Evolutionary conservation across 2,797 vertebrate genomes (phyloP), one percentile per base, ranked within the genome.

Genomic region (Lithobates sylvaticus): DNA sequence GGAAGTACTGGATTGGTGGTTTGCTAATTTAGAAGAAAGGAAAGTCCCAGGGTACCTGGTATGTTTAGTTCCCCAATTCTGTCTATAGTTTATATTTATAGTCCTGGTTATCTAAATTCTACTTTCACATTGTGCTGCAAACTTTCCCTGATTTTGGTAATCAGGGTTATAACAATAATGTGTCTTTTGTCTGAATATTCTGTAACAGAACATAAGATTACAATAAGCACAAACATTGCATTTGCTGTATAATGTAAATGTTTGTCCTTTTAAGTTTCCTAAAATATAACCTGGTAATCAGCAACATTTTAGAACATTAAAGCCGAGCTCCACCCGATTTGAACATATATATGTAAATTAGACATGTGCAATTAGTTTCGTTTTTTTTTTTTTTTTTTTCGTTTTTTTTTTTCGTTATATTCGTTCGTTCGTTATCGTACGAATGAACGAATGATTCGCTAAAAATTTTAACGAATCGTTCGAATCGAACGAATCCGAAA

Each of bases 11-110:
- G 5, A 21, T 61, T 61, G 21, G 23, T 61, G 54, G 5, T 21
- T 23, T 61, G 5, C 21, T n/a, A n/a, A n/a, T 4, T 23, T n/a
- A 2, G 7, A 61, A 71, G 58, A 70, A 39, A 85, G 72, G 78
- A 81, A 86, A 86, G 78, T 86, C 58, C 84, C 84, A 44, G 65
- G 39, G 44, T 10, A 70, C 34, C 32, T 47, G 29, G 72, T 39
- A 76, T 81, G n/a, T n/a, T 21, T 10, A 9, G 65, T 67, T 26
- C 68, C 2, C 39, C 16, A 26, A 3, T n/a, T 42, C 8, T 67
- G 64, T 67, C 23, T 12, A 10, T 65, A 9, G 23, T 65, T 23
- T 26, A 27, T 47, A 76, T 67, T 54, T 71, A 71, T 76, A 67
- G 21, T 36, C 29, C 10, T 13, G 47, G 18, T 5, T 29, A 10